Percentiles rank a stretch among this genome's conserved stretches.
phyloP scores from a whole-genome alignment of 1,140 invertebrate genomes.

The Nomia melanderi region DNA sequence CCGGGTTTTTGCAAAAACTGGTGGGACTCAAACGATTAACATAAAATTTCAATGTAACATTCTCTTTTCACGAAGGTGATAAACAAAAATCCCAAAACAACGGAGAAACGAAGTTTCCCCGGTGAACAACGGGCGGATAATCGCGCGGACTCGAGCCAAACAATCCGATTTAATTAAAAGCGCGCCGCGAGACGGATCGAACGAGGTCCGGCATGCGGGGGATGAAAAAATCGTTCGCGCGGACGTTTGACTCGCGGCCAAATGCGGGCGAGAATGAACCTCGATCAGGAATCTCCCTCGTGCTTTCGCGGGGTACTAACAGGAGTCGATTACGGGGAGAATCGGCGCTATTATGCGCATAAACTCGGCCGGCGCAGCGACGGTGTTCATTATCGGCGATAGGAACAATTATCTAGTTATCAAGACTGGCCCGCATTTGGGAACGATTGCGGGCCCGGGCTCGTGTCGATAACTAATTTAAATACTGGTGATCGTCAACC shows the following conservation, averaged over 20 bases:
- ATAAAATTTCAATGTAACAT: no score
- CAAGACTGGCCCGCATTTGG: conserved; percentile 47
- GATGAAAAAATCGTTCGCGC: conserved; percentile 6
- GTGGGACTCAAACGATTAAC: no score
- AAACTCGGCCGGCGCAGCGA: neutral
- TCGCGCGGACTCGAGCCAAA: neutral
- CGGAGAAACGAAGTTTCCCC: neutral
- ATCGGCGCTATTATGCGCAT: conserved; percentile 36
- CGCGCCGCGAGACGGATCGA: neutral
- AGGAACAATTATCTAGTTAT: conserved; percentile 55
- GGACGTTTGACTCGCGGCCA: neutral
- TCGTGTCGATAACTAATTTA: conserved; percentile 57
- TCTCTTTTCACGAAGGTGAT: no score
- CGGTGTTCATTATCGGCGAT: conserved; percentile 42
- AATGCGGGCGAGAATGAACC: conserved; percentile 30
- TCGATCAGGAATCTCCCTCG: neutral
- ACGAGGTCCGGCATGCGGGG: neutral
- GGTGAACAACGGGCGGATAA: neutral
- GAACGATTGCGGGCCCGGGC: conserved; percentile 13
- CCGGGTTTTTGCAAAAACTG: no score
- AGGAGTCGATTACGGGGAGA: neutral
- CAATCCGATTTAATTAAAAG: conserved; percentile 1
- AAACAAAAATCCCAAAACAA: no score
- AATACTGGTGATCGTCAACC: conserved; percentile 13
- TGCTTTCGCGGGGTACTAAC: conserved; percentile 2